Evolutionary conservation across 2,797 vertebrate species (phyloP).

Genomic region (Glyptemys insculpta): DNA sequence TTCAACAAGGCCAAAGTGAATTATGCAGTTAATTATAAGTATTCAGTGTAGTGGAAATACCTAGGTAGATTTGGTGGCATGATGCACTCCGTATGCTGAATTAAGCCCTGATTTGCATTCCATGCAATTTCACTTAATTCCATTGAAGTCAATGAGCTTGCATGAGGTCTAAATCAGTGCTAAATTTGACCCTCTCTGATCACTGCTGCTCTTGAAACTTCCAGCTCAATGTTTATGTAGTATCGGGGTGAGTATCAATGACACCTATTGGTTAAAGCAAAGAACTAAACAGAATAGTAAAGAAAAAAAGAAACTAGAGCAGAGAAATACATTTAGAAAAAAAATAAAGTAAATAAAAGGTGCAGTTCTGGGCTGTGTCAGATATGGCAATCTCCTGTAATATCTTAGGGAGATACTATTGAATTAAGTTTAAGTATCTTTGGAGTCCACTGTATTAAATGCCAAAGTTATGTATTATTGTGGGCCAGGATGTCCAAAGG

Average conservation of each 20-base stretch:
- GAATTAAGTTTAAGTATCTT: background rate
- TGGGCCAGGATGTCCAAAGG: background rate
- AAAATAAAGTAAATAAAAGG: background rate
- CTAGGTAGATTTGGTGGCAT: background rate
- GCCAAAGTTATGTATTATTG: background rate
- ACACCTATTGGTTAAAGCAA: background rate
- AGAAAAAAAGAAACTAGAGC: background rate
- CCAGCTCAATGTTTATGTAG: background rate
- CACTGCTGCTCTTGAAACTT: slow-evolving; percentile 3
- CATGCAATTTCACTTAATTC: background rate
- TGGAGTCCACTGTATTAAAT: background rate
- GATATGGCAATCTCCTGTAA: background rate
- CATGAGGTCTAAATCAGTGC: slow-evolving; percentile 1
- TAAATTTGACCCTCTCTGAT: slow-evolving; percentile 41
- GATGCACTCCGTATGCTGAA: background rate
- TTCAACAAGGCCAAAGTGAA: background rate
- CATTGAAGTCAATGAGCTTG: slow-evolving; percentile 22
- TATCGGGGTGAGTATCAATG: background rate
- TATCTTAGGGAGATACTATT: background rate
- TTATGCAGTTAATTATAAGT: background rate
- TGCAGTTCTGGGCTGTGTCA: background rate
- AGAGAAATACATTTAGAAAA: background rate
- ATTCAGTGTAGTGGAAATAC: background rate
- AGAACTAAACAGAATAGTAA: background rate
- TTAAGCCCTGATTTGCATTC: slow-evolving; percentile 20